These are phyloP conservation scores for Anas platyrhynchos DNA, from an alignment of 2,113 vertebrate genomes.

Conservation along the genomic window DNA sequence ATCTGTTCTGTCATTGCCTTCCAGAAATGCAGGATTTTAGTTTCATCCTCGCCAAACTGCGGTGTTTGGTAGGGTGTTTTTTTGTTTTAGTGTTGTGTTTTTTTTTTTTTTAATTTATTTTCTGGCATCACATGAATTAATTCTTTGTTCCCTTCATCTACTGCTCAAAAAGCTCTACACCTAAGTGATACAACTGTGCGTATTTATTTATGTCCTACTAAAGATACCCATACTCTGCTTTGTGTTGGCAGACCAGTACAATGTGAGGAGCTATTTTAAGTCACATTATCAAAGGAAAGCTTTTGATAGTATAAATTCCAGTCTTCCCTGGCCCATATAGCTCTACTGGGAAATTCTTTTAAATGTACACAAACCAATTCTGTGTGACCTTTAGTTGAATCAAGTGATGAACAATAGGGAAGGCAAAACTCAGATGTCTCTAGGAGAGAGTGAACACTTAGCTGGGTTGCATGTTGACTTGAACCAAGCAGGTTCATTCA, in stretches of 20 bases:
- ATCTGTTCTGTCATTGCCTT: not conserved
- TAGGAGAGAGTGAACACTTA: not conserved
- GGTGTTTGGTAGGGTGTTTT: not conserved
- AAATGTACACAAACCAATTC: not conserved
- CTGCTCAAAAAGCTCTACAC: not conserved
- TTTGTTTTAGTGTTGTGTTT: not conserved
- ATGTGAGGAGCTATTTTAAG: not conserved
- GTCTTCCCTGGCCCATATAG: not conserved
- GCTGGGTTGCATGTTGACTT: not conserved
- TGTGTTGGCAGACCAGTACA: not conserved
- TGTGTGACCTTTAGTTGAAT: not conserved
- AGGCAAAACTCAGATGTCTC: not conserved
- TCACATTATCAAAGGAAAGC: not conserved
- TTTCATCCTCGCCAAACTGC: not conserved
- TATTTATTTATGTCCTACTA: not conserved
- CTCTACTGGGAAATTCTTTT: not conserved
- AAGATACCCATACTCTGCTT: not conserved
- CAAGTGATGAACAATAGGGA: not conserved
- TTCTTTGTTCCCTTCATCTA: not conserved
- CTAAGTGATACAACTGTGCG: not conserved
- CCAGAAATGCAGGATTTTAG: not conserved
- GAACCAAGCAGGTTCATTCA: not conserved
- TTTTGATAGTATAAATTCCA: not conserved
- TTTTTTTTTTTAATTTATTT: not conserved
- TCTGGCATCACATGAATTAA: not conserved